Evolutionary conservation across 2,113 vertebrate species (phyloP).

Genomic region (Empidonax alnorum): DNA sequence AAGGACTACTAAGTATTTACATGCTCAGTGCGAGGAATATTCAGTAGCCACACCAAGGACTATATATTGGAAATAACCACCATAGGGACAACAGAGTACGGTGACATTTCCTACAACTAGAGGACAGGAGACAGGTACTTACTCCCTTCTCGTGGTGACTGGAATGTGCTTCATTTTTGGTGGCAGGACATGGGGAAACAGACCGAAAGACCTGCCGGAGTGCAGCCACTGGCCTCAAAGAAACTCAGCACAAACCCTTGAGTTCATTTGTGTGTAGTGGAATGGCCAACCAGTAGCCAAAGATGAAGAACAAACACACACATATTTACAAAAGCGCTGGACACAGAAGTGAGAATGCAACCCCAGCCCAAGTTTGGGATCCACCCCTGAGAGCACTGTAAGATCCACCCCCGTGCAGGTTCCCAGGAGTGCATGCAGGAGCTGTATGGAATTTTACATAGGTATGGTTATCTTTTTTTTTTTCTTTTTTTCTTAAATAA

Average conservation of each 20-base stretch:
- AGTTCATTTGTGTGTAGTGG: conserved; percentile 7
- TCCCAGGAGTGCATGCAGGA: conserved; percentile 36
- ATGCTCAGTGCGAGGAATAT: conserved; percentile 34
- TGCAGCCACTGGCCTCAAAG: conserved; percentile 32
- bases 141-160: conserved; percentile 44
- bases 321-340: conserved; percentile 52
- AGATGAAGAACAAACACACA: conserved; percentile 23
- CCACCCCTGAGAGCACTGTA: background rate
- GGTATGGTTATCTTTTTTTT: background rate
- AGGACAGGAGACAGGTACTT: background rate
- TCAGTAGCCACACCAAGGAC: conserved; percentile 15
- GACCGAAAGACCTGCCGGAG: background rate
- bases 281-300: conserved; percentile 56
- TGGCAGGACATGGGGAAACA: background rate
- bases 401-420: conserved; percentile 6
- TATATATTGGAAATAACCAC: conserved; percentile 1
- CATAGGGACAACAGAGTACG: background rate
- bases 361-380: conserved; percentile 7
- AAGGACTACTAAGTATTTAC: conserved; percentile 29
- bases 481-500: conserved; percentile 1
- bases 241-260: conserved; percentile 43
- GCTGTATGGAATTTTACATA: background rate
- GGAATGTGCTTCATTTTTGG: conserved; percentile 41
- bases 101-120: background rate
- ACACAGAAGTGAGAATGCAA: conserved; percentile 34